Conservation (phyloP, 2,888 invertebrate genomes). For the Drosophila paranaensis region DNA sequence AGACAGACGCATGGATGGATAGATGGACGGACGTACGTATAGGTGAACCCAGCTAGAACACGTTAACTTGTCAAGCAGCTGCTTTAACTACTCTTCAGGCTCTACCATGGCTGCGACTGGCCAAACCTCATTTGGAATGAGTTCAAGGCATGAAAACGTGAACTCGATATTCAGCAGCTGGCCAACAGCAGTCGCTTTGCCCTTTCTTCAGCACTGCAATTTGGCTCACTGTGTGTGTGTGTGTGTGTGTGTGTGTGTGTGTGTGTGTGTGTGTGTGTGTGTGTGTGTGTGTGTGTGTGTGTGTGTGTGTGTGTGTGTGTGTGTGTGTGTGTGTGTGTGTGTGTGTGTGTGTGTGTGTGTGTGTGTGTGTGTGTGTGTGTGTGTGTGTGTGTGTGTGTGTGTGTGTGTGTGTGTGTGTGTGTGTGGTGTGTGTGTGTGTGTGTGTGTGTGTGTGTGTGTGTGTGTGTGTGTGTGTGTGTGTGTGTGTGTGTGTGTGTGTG, state of each 20-base stretch:
- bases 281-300: too few relatives aligned
- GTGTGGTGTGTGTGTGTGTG: constrained; percentile 8
- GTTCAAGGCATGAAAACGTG: not conserved
- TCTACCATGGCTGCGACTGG: not conserved
- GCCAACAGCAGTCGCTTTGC: constrained; percentile 12
- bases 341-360: constrained; percentile 5
- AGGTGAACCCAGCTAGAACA: too few relatives aligned
- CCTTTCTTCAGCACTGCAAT: constrained; percentile 41
- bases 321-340: constrained; percentile 9
- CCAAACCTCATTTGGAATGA: not conserved
- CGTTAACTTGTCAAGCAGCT: not conserved
- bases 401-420: constrained; percentile 7
- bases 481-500: constrained; percentile 10
- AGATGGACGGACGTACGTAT: not conserved
- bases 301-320: constrained; percentile 5
- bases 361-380: constrained; percentile 9
- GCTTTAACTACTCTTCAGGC: not conserved
- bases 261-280: not conserved
- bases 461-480: not conserved
- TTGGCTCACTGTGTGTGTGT: constrained; percentile 21
- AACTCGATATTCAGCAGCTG: constrained; percentile 26
- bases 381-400: not conserved
- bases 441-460: too few relatives aligned
- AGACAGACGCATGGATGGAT: not conserved
- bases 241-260: constrained; percentile 8